Conservation (phyloP, 2,113 vertebrate genomes). For the Lamprologus callipterus region DNA sequence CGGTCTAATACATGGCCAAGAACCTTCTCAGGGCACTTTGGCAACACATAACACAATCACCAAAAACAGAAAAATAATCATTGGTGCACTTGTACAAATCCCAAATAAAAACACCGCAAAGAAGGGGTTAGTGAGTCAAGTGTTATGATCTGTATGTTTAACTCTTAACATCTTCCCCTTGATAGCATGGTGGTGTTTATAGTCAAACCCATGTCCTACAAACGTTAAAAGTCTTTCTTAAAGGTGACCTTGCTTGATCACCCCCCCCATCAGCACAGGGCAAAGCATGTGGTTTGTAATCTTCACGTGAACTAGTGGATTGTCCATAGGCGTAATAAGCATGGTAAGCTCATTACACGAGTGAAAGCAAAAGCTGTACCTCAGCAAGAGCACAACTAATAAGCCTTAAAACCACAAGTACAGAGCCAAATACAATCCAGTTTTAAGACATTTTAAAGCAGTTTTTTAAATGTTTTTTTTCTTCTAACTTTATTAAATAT, state of each 20-base stretch:
- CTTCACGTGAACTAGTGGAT: slow-evolving; percentile 53
- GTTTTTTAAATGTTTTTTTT: background rate
- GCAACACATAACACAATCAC: background rate
- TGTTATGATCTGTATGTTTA: background rate
- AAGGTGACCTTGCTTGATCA: slow-evolving; percentile 22
- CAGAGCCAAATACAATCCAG: background rate
- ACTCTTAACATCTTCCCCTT: background rate
- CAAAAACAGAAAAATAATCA: background rate
- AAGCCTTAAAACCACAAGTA: background rate
- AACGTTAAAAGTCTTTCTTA: background rate
- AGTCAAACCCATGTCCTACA: background rate
- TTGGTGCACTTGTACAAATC: background rate
- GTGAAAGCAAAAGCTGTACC: slow-evolving; percentile 8
- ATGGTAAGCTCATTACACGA: slow-evolving; percentile 59
- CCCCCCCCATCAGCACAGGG: slow-evolving; percentile 27
- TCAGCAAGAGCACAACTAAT: slow-evolving; percentile 1
- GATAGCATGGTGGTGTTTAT: background rate
- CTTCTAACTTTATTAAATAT: background rate
- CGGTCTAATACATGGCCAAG: background rate
- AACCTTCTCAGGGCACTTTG: background rate
- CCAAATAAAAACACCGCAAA: background rate
- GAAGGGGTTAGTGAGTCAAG: background rate
- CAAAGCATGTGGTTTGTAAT: slow-evolving; percentile 59
- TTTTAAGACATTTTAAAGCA: background rate
- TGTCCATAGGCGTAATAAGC: slow-evolving; percentile 28